A percentile compares a stretch with the other conserved stretches of the same genome.
Conservation (phyloP, 2,797 vertebrate species). For the Merluccius polli region DNA sequence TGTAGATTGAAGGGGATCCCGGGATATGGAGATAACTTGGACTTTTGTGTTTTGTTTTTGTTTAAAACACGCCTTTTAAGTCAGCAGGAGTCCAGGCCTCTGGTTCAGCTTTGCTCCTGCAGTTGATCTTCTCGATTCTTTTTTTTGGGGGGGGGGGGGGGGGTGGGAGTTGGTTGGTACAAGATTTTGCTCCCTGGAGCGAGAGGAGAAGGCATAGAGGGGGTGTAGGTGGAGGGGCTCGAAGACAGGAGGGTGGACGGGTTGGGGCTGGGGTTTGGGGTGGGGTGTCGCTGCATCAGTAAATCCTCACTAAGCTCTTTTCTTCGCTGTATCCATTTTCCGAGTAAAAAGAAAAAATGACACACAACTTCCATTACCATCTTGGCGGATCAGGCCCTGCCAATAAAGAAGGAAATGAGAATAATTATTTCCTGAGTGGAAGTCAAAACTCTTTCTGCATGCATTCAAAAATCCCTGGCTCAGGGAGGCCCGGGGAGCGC, state of each 20-base stretch:
- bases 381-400: conserved; percentile 37
- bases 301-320: conserved; percentile 55
- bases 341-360: conserved; percentile 46
- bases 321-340: conserved; percentile 40
- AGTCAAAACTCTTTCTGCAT: conserved; percentile 51
- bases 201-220: neutral
- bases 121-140: neutral
- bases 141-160: too few species aligned
- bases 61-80: neutral
- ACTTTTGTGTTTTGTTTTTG: neutral
- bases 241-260: neutral
- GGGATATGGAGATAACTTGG: neutral
- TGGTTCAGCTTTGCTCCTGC: neutral
- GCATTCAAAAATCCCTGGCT: conserved; percentile 36
- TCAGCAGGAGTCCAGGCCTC: neutral
- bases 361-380: conserved; percentile 63
- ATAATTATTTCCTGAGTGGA: conserved; percentile 69
- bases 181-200: neutral
- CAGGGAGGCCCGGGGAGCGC: conserved; percentile 25
- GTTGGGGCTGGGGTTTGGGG: neutral
- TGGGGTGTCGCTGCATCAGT: conserved; percentile 39
- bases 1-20: neutral
- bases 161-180: too few species aligned
- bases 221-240: neutral
- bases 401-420: conserved; percentile 56